Percentiles rank a stretch among this genome's conserved stretches.
These are phyloP conservation scores for Ophion ellenae DNA, from an alignment of 2,888 invertebrate species.

Conservation along the genomic window DNA sequence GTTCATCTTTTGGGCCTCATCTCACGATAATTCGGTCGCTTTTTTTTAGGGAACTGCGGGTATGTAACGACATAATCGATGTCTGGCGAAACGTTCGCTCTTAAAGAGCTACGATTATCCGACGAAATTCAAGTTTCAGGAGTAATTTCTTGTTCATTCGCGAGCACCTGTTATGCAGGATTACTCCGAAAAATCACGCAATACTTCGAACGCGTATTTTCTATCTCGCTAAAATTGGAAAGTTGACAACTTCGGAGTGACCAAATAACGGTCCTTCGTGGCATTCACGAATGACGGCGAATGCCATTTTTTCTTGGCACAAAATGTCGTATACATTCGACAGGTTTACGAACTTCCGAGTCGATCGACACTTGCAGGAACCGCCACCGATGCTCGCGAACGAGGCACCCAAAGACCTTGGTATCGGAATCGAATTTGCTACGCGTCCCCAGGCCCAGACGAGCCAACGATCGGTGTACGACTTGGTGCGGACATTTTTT, in stretches of 20 bases:
- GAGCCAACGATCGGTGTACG: constrained; percentile 51
- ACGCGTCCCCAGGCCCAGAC: constrained; percentile 60
- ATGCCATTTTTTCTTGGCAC: background rate
- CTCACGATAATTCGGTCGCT: constrained; percentile 20
- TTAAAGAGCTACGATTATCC: constrained; percentile 8
- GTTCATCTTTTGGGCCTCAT: constrained; percentile 19
- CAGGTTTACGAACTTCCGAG: constrained; percentile 8
- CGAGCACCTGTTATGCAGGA: too few species aligned
- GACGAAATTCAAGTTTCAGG: background rate
- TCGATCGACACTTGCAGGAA: constrained; percentile 1
- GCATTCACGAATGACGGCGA: background rate
- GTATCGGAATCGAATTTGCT: constrained; percentile 66
- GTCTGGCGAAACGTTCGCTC: constrained; percentile 38
- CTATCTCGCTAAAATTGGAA: too few species aligned
- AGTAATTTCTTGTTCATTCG: background rate
- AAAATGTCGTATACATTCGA: background rate
- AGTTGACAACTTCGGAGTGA: too few species aligned
- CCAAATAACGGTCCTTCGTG: too few species aligned
- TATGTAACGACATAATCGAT: constrained; percentile 16
- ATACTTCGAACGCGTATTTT: too few species aligned
- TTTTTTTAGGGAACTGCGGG: constrained; percentile 3
- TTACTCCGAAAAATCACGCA: too few species aligned
- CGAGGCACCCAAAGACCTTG: constrained; percentile 62
- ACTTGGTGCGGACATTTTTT: constrained; percentile 11
- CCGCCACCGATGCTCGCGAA: constrained; percentile 26